These are phyloP conservation scores for Norana najaformis DNA, from an alignment of 2,888 invertebrate species.

Conservation along the genomic window DNA sequence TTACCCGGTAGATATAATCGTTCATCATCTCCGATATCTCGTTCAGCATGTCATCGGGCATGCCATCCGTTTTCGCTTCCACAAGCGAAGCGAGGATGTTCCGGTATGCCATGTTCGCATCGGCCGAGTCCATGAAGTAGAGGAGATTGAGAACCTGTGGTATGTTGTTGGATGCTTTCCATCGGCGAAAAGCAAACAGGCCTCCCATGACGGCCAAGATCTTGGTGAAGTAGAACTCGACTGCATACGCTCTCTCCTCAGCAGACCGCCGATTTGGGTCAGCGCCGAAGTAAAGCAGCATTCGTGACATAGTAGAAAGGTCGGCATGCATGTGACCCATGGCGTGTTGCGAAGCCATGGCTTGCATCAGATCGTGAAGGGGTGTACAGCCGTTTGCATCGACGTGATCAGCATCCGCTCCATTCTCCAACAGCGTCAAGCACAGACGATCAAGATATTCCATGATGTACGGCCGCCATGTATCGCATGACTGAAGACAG, in stretches of 20 bases:
- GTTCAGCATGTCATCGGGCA: conserved; percentile 29
- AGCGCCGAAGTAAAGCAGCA: conserved; percentile 51
- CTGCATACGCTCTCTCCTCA: conserved; percentile 33
- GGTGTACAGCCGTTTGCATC: conserved; percentile 46
- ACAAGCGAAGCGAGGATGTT: not conserved
- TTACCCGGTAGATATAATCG: conserved; percentile 25
- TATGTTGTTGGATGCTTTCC: conserved; percentile 32
- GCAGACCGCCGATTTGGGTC: conserved; percentile 43
- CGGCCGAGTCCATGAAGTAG: conserved; percentile 37
- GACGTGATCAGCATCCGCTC: conserved; percentile 47
- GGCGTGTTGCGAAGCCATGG: conserved; percentile 50
- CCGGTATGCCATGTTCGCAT: conserved; percentile 24
- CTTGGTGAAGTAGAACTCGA: conserved; percentile 40
- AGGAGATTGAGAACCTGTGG: conserved; percentile 35
- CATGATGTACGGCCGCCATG: conserved; percentile 33
- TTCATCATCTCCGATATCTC: conserved; percentile 30
- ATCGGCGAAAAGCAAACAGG: conserved; percentile 37
- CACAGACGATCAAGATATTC: conserved; percentile 36
- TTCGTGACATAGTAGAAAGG: conserved; percentile 45
- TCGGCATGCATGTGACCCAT: conserved; percentile 44
- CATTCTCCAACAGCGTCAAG: conserved; percentile 47
- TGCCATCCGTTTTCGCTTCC: conserved; percentile 40
- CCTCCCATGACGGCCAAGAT: conserved; percentile 41
- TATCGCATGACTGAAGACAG: conserved; percentile 45
- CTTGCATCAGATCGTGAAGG: conserved; percentile 39